phyloP scores from a whole-genome alignment of 1,140 invertebrate genomes.

The Drosophila santomea region DNA sequence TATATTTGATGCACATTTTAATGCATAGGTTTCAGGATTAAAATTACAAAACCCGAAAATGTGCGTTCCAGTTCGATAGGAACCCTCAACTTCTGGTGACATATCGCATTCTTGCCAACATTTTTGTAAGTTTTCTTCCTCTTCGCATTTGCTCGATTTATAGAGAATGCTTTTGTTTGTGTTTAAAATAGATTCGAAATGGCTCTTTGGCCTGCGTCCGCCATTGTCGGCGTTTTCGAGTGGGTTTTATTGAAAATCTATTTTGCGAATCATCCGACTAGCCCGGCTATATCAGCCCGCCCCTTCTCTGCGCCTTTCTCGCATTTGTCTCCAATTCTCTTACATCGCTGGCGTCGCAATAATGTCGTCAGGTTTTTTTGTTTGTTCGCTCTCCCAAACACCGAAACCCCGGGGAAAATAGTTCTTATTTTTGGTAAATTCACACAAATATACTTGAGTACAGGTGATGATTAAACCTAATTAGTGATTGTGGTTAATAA shows the following conservation, averaged over 20 bases:
- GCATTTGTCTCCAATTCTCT: constrained; percentile 28
- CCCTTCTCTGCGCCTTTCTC: constrained; percentile 4
- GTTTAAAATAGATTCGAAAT: constrained; percentile 76
- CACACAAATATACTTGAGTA: not conserved
- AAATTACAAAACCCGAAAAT: not conserved
- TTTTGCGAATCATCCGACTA: constrained; percentile 63
- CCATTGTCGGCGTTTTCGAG: constrained; percentile 70
- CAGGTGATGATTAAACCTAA: not conserved
- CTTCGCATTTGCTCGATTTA: constrained; percentile 41
- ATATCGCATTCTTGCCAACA: constrained; percentile 14
- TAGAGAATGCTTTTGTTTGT: constrained; percentile 71
- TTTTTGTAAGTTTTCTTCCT: constrained; percentile 35
- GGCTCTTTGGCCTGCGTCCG: constrained; percentile 60
- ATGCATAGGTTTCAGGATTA: not conserved
- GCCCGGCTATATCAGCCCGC: constrained; percentile 24
- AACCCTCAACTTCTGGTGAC: constrained; percentile 17
- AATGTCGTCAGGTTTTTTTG: constrained; percentile 46
- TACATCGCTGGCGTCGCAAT: constrained; percentile 64
- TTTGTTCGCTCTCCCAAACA: constrained; percentile 33
- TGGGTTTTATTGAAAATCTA: constrained; percentile 81
- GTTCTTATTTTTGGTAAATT: not conserved
- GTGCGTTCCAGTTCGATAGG: not conserved
- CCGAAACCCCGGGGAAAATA: constrained; percentile 42
- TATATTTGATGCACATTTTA: not conserved
- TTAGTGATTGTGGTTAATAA: too few relatives aligned